Evolutionary conservation across 2,888 invertebrate species (phyloP), one percentile per base, ranked within the genome.

Genomic region (Sturmia bella): DNA sequence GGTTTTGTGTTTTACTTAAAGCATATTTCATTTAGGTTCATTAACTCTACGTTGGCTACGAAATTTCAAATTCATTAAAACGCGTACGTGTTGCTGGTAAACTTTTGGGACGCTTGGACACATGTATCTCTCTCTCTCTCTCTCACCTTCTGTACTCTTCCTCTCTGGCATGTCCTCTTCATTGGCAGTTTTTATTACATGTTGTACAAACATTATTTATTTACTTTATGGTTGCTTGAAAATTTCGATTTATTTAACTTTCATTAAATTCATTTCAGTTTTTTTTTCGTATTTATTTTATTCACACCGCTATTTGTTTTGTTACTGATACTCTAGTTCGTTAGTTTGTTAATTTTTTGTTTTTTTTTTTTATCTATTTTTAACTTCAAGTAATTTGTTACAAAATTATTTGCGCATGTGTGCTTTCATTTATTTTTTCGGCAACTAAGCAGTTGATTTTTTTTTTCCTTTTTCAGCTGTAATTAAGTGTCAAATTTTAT

Each of bases 401-500:
- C 27, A 32, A 32, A 32, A 39, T 56, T 32, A 68, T 72, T 59
- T 73, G 72, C 61, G 41, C 75, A 75, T 75, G 61, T 68, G 54
- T n/a, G 52, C 56, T 41, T 75, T 61, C 6, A 27, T 39, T 68
- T 59, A 37, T 21, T 12, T 48, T 68, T 50, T 41, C 15, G 11
- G 39, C 52, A 50, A 57, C 24, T 15, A 45, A 39, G 45, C n/a
- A 17, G 39, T 48, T 48, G 11, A 43, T 52, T 27, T 57, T 37
- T 45, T 52, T 56, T 69, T 32, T 39, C 15, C 54, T 13, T n/a
- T n/a, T 68, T 66, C 24, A 61, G 64, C 41, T 73, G 66, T 72
- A 80, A 80, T 76, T 80, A 76, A 72, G 80, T 80, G 80, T 72
- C 80, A 80, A 72, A 48, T 80, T 27, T 24, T 77, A 19, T 32